phyloP scores from a whole-genome alignment of 2,113 vertebrate genomes.

The Prietella phreatophila region DNA sequence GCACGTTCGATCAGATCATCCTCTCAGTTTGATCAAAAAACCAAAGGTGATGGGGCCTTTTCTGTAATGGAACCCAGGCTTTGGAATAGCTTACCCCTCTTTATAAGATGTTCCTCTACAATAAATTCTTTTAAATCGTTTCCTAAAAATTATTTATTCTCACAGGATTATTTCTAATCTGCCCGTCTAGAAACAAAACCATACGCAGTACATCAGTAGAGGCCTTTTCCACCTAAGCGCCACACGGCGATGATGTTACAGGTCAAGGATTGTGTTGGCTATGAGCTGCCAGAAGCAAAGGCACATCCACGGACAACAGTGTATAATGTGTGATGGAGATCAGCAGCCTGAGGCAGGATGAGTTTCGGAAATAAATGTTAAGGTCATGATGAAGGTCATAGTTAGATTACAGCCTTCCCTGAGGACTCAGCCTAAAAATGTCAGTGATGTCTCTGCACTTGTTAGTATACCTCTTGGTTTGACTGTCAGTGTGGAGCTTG shows the following conservation, averaged over 20 bases:
- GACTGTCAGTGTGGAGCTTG: slow-evolving; percentile 1
- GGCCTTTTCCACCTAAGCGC: not conserved
- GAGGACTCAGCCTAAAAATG: slow-evolving; percentile 2
- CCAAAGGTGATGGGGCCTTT: too few relatives aligned
- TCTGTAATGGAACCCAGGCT: too few relatives aligned
- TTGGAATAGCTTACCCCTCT: too few relatives aligned
- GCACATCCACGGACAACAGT: slow-evolving; percentile 3
- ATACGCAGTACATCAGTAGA: not conserved
- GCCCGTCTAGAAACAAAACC: not conserved
- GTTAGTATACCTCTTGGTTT: slow-evolving; percentile 17
- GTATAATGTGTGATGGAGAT: not conserved
- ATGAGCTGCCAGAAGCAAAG: slow-evolving; percentile 25
- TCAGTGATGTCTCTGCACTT: not conserved
- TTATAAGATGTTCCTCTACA: too few relatives aligned
- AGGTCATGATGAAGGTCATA: slow-evolving; percentile 34
- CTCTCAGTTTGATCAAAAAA: too few relatives aligned
- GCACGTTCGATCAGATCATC: too few relatives aligned
- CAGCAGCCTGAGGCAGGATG: slow-evolving; percentile 33
- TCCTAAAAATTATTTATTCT: too few relatives aligned
- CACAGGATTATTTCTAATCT: too few relatives aligned
- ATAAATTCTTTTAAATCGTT: too few relatives aligned
- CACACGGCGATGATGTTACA: slow-evolving; percentile 6
- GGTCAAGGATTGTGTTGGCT: slow-evolving; percentile 33
- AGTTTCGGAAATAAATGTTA: slow-evolving; percentile 27
- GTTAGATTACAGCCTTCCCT: slow-evolving; percentile 12